phyloP scores from a whole-genome alignment of 2,888 invertebrate genomes.

The Calliopum simillimum region DNA sequence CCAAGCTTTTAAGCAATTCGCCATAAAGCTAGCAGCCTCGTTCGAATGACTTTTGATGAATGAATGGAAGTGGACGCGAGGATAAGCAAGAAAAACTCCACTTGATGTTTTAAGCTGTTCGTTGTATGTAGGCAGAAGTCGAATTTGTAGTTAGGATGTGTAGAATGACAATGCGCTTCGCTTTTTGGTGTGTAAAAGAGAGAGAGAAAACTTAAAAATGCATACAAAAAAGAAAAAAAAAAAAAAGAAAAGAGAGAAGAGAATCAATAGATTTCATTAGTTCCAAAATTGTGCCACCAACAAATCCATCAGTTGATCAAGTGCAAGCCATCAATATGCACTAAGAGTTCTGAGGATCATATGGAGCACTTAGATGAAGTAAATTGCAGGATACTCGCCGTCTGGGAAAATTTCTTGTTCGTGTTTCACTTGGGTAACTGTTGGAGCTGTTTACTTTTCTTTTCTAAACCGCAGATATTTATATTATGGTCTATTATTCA shows the following conservation, averaged over 20 bases:
- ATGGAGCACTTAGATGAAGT: conserved; percentile 31
- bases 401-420: conserved; percentile 28
- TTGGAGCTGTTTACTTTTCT: conserved; percentile 22
- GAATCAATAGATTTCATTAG: conserved; percentile 47
- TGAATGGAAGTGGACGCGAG: conserved; percentile 31
- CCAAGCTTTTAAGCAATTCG: conserved; percentile 22
- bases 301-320: conserved; percentile 26
- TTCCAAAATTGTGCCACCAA: conserved; percentile 36
- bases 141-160: conserved; percentile 38
- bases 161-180: conserved; percentile 51
- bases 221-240: conserved; percentile 56
- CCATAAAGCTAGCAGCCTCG: conserved; percentile 25
- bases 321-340: neutral
- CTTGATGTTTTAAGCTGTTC: conserved; percentile 28
- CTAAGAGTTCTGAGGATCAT: conserved; percentile 16
- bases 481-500: conserved; percentile 24
- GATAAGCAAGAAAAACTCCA: conserved; percentile 33
- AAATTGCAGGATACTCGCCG: conserved; percentile 35
- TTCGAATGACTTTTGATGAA: conserved; percentile 34
- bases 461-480: conserved; percentile 6
- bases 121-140: conserved; percentile 34
- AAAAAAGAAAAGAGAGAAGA: conserved; percentile 56
- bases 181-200: conserved; percentile 46
- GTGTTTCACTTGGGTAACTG: conserved; percentile 21
- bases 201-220: conserved; percentile 52